These are phyloP conservation scores for Misgurnus mizolepis DNA, from an alignment of 2,113 vertebrate genomes.

Conservation along the genomic window DNA sequence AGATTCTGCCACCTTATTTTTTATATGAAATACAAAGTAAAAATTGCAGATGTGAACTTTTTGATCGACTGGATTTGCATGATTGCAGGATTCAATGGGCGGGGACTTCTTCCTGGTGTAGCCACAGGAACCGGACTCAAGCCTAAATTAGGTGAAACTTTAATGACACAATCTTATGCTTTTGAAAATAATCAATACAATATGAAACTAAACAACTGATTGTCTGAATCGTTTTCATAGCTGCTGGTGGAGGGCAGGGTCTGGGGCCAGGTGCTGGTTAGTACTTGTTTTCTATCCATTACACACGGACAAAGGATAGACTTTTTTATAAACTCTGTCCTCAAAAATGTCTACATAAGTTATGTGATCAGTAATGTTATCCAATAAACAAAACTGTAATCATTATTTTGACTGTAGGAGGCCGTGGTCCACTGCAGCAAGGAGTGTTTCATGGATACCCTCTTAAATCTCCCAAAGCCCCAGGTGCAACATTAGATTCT, in stretches of 20 bases:
- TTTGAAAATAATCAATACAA: background rate
- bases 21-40: background rate
- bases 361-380: background rate
- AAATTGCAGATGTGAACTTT: background rate
- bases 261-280: conserved; percentile 26
- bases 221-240: conserved; percentile 48
- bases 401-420: background rate
- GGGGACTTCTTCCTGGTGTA: conserved; percentile 92
- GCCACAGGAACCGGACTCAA: conserved; percentile 87
- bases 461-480: conserved; percentile 90
- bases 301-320: background rate
- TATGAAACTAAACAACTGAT: background rate
- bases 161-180: background rate
- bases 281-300: background rate
- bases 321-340: background rate
- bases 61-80: conserved; percentile 6
- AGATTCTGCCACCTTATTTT: background rate
- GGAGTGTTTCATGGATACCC: conserved; percentile 96
- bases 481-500: conserved; percentile 74
- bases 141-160: conserved; percentile 77
- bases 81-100: conserved; percentile 80
- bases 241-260: conserved; percentile 57
- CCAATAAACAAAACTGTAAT: background rate
- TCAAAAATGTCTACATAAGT: background rate
- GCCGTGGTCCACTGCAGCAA: conserved; percentile 76